Percentiles rank a stretch among this genome's conserved stretches.
These are phyloP conservation scores for Criorhina ranunculi DNA, from an alignment of 2,888 invertebrate species.

Conservation along the genomic window DNA sequence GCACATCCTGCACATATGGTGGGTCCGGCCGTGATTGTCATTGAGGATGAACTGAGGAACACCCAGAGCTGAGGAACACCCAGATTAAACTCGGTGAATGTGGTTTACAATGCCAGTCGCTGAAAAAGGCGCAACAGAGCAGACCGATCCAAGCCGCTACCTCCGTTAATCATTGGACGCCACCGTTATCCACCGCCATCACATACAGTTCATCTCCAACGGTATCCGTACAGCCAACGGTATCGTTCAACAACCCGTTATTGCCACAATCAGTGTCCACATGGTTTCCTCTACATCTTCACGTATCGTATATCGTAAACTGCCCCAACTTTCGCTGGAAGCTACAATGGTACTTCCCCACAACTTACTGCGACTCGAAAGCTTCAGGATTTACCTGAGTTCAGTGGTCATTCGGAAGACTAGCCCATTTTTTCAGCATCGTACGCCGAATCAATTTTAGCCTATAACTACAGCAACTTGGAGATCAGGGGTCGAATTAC, in stretches of 20 bases:
- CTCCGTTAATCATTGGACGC: not conserved
- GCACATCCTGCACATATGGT: no score
- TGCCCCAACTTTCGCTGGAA: not conserved
- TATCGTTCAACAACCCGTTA: constrained; percentile 21
- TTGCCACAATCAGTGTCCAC: not conserved
- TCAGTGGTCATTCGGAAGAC: constrained; percentile 63
- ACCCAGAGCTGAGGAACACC: constrained; percentile 19
- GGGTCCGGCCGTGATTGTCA: no score
- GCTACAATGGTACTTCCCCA: constrained; percentile 12
- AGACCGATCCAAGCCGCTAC: constrained; percentile 10
- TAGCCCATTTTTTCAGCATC: constrained; percentile 72
- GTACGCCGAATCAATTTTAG: constrained; percentile 63
- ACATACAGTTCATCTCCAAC: not conserved
- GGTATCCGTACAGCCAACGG: constrained; percentile 15
- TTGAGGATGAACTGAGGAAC: constrained; percentile 12
- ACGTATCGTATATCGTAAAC: not conserved
- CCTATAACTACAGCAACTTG: constrained; percentile 58
- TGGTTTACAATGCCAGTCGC: constrained; percentile 10
- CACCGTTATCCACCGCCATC: constrained; percentile 15
- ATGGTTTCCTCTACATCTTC: no score
- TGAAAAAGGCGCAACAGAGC: constrained; percentile 3
- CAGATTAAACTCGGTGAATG: constrained; percentile 11
- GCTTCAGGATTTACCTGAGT: constrained; percentile 60
- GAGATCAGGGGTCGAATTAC: constrained; percentile 57
- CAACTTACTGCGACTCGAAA: constrained; percentile 35